These are phyloP conservation scores for Drosophila mimica DNA, from an alignment of 2,888 invertebrate species.

Conservation along the genomic window DNA sequence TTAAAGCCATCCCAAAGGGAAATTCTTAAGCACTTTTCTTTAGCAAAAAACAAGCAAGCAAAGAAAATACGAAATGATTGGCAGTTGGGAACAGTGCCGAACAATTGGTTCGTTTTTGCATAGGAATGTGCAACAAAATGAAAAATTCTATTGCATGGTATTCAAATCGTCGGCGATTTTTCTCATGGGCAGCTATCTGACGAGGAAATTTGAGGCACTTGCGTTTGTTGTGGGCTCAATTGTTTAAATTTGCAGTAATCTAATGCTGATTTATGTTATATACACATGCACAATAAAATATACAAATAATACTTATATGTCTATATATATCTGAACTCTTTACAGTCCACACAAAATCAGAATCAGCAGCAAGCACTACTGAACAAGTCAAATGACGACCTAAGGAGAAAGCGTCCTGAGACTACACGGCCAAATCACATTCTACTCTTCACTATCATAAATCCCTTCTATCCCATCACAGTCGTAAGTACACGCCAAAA, in stretches of 20 bases:
- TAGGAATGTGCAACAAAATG: not conserved
- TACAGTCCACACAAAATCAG: conserved; percentile 83
- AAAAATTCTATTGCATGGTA: conserved; percentile 28
- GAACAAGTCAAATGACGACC: conserved; percentile 87
- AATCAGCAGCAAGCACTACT: conserved; percentile 84
- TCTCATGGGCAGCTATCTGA: conserved; percentile 29
- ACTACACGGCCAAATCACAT: conserved; percentile 97
- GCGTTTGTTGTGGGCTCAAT: not conserved
- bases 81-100: conserved; percentile 1
- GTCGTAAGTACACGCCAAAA: conserved; percentile 91
- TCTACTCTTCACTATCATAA: conserved; percentile 97
- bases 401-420: conserved; percentile 91
- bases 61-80: not conserved
- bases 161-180: conserved; percentile 30
- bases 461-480: conserved; percentile 99
- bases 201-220: conserved; percentile 13
- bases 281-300: conserved; percentile 5
- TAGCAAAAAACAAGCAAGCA: not conserved
- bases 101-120: not conserved
- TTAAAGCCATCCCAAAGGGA: not conserved
- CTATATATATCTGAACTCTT: conserved; percentile 51
- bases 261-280: not conserved
- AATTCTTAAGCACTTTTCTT: not conserved
- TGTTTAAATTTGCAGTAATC: not conserved
- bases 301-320: conserved; percentile 35